Evolutionary conservation across 2,113 vertebrate species (phyloP).

Genomic region (Actenoides lindsayi): DNA sequence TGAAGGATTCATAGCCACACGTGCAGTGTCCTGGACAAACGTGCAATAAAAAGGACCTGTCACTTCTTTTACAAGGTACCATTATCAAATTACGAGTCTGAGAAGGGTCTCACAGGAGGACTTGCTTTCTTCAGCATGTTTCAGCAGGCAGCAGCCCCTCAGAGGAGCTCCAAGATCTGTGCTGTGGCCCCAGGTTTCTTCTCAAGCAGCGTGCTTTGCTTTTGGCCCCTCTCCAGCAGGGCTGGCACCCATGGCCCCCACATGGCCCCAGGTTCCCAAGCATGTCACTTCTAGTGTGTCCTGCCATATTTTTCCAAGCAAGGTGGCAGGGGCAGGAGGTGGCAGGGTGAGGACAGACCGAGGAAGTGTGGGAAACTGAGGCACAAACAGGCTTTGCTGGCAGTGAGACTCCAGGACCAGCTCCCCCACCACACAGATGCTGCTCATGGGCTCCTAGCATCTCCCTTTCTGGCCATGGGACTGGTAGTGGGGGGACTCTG

Average conservation of each 20-base stretch:
- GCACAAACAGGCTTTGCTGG: background rate
- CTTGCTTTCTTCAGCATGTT: background rate
- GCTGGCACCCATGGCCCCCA: background rate
- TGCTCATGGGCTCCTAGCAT: background rate
- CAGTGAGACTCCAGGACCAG: background rate
- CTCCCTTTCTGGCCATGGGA: background rate
- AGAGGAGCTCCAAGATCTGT: background rate
- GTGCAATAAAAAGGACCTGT: background rate
- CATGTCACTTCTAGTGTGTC: background rate
- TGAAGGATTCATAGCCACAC: background rate
- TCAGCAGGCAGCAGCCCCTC: background rate
- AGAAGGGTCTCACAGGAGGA: background rate
- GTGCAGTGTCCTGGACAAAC: background rate
- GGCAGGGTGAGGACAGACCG: background rate
- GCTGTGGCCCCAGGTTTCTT: background rate
- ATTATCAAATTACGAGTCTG: background rate
- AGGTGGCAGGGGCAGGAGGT: background rate
- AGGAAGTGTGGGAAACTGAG: background rate
- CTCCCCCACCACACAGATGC: background rate
- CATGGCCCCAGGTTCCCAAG: rapidly evolving
- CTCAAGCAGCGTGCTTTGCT: background rate
- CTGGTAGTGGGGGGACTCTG: rapidly evolving
- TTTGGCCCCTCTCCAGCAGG: background rate
- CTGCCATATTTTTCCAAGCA: background rate
- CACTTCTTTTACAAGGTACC: background rate